These are phyloP conservation scores for Acrocephalus kingi DNA, from an alignment of 2,113 vertebrate genomes.

Conservation along the genomic window DNA sequence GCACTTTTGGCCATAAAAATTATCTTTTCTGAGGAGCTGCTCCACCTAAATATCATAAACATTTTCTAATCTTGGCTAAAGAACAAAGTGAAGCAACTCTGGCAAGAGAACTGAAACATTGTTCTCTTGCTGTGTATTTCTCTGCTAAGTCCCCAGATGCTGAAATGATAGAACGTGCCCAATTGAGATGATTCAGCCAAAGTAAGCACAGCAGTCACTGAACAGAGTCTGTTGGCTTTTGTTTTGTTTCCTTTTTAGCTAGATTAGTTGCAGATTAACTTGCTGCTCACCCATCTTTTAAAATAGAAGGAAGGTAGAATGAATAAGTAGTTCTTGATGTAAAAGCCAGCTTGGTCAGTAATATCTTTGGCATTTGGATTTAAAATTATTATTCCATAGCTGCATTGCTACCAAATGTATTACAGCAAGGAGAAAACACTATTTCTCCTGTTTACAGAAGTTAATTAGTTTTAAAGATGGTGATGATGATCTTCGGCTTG, in stretches of 20 bases:
- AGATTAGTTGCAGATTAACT: slow-evolving; percentile 57
- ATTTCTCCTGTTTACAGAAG: background rate
- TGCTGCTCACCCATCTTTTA: slow-evolving; percentile 4
- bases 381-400: background rate
- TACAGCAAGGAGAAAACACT: background rate
- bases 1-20: slow-evolving; percentile 34
- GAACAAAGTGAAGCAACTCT: slow-evolving; percentile 65
- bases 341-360: slow-evolving; percentile 1
- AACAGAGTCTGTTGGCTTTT: slow-evolving; percentile 23
- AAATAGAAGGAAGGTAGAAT: background rate
- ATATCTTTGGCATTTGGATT: background rate
- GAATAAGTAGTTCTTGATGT: background rate
- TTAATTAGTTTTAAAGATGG: background rate
- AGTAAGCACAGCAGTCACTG: slow-evolving; percentile 53
- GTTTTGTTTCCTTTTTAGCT: slow-evolving; percentile 29
- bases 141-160: slow-evolving; percentile 59
- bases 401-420: background rate
- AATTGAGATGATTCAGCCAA: slow-evolving; percentile 53
- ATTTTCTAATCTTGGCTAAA: slow-evolving; percentile 49
- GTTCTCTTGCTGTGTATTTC: slow-evolving; percentile 52
- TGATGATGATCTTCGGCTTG: background rate
- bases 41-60: slow-evolving; percentile 64
- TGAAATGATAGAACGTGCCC: slow-evolving; percentile 33
- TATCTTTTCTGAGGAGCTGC: slow-evolving; percentile 54
- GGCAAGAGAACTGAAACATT: slow-evolving; percentile 65